Evolutionary conservation across 2,797 vertebrate species (phyloP), one percentile per base, ranked within the genome.

Genomic region (Microcaecilia unicolor): DNA sequence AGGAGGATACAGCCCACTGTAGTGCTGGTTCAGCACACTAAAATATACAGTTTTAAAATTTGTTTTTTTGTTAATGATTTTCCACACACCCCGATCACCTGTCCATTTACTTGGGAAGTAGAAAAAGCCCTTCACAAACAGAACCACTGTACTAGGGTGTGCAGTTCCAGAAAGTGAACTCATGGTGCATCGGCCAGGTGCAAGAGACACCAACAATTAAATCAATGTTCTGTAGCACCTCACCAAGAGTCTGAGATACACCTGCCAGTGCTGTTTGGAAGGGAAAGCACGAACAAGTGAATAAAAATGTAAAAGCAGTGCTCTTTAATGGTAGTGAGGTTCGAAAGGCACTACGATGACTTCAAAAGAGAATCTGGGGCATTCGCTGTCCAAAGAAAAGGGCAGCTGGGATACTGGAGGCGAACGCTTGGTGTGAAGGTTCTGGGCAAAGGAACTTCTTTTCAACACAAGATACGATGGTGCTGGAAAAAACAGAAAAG

Each of bases 1-100:
- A 79, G 78, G 89, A 89, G 88, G 86, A 86, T 88, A 87, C 52
- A 89, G 83, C 78, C 86, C 87, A 56, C 83, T 86, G 76, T 84
- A 87, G 80, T 74, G 84, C 84, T 78, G 80, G 66, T 77, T 83
- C 67, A 78, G 80, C 81, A 85, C 81, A 60, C 75, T 80, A 78
- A 80, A 74, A 62, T 76, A 71, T 55, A 31, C 51, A 45, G 58
- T 59, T 59, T 57, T 38, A 65, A 64, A 58, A 58, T 46, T 49
- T 18, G 31, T 31, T 53, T 17, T 25, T 34, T 40, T 25, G 44
- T 15, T 49, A 58, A 45, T 51, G 31, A 48, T 64, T 42, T 33
- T 50, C 60, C 55, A 34, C 13, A 22, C 34, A 22, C 47, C 56
- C 55, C 1, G 6, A 24, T 50, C 24, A 21, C 26, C 40, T 40